phyloP scores from a whole-genome alignment of 2,797 vertebrate genomes.

The Platyrinchus mystaceus region DNA sequence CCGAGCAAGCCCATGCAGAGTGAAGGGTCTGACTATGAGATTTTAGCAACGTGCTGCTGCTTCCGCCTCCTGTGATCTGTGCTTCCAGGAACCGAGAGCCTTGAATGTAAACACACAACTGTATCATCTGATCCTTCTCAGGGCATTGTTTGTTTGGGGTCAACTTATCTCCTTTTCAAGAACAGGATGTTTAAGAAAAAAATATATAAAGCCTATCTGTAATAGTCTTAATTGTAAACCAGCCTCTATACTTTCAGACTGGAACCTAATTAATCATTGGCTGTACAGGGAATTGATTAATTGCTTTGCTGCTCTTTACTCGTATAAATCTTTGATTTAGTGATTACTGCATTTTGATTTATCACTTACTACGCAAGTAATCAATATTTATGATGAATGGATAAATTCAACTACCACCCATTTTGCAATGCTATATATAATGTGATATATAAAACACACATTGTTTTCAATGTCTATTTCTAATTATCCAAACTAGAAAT shows the following conservation, averaged over 20 bases:
- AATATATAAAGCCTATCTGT: slow-evolving; percentile 37
- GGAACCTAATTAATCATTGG: slow-evolving; percentile 86
- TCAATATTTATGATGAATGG: slow-evolving; percentile 91
- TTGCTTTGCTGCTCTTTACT: slow-evolving; percentile 88
- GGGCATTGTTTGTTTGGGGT: slow-evolving; percentile 47
- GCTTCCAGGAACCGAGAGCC: slow-evolving; percentile 8
- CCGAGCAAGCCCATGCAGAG: not conserved
- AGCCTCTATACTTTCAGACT: slow-evolving; percentile 71
- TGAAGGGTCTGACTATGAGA: not conserved
- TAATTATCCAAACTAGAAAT: slow-evolving; percentile 48
- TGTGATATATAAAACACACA: not conserved
- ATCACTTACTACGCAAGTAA: slow-evolving; percentile 82
- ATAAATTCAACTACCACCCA: slow-evolving; percentile 79
- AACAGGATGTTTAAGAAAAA: slow-evolving; percentile 57
- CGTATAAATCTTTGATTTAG: slow-evolving; percentile 89
- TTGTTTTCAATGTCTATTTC: slow-evolving; percentile 34
- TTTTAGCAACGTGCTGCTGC: not conserved
- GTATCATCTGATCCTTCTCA: slow-evolving; percentile 42
- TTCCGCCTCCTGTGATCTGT: not conserved
- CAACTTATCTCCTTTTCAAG: slow-evolving; percentile 51
- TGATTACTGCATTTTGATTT: slow-evolving; percentile 85
- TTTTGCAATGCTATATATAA: slow-evolving; percentile 65
- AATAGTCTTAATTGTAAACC: slow-evolving; percentile 74
- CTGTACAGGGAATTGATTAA: slow-evolving; percentile 80
- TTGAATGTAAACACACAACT: slow-evolving; percentile 33